Evolutionary conservation across 2,797 vertebrate species (phyloP), one percentile per base, ranked within the genome.

Genomic region (Tapera naevia): DNA sequence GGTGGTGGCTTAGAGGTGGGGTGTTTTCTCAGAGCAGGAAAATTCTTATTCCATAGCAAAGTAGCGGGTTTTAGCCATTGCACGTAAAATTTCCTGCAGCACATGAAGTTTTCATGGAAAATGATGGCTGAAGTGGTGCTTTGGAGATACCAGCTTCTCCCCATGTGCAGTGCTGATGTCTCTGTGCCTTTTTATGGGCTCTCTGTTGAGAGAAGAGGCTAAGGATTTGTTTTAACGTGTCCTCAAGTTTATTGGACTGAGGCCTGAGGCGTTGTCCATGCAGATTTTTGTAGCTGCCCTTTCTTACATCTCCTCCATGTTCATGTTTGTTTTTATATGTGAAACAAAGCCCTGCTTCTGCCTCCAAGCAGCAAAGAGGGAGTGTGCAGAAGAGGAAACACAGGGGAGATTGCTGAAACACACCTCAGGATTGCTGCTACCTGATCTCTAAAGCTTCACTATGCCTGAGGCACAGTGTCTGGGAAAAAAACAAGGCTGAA

Each of bases 81-180:
- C 65, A 14, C 57, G 17, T 33, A 67, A 72, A 50, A 1, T 16
- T 71, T 25, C 7, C 8, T 25, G 15, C 6, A 61, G 32, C 15
- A 45, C 30, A 17, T 45, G 2, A 13, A 3, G 6, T 32, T 58
- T 80, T 65, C 24, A 58, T 33, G 37, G 17, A 57, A 21, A 5
- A 41, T n/a, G 23, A 39, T 6, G 9, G 11, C 17, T 78, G 15
- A 8, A 8, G 18, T 45, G 18, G 14, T 56, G 22, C 56, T 82
- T 28, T 69, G 66, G 35, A 87, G 60, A 35, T 5, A 48, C 8
- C 22, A 67, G 10, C 16, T 32, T 89, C 23, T 80, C 17, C 15
- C 33, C 9, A 0, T 9, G 9, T 32, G 33, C 11, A 4, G 2
- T 23, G 17, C 8, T 57, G 61, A 19, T 69, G 50, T 11, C 56